Base-by-base conservation (phyloP, 2,888 invertebrate genomes). In the Subacronicta megacephala region DNA sequence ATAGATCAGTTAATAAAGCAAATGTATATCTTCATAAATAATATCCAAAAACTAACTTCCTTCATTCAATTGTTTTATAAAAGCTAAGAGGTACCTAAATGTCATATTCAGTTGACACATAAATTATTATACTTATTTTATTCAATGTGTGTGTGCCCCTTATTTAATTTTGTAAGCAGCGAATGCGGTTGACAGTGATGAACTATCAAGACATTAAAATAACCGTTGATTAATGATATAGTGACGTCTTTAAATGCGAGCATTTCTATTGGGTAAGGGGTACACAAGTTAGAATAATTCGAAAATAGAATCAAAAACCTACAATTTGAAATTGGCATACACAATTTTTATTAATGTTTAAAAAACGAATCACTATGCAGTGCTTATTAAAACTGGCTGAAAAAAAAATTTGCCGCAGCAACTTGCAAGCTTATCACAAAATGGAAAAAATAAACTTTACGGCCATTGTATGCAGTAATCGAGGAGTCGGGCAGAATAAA, bases 401-500 rank as follows among this genome's bases (percentile, higher is more conserved):
- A 37, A 49, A 44, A 43, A 51, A 68, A 51, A 56, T 44, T 54
- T 57, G 44, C 40, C 15, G 33, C 18, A 29, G 69, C 42, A 51
- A 51, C 44, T 52, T 58, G 71, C 70, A 49, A 63, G 71, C 58
- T 67, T 67, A 65, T 66, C 58, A 64, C 65, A 62, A 70, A 65
- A 72, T 62, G 49, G 43, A 57, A 63, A 67, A 72, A 75, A 59
- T 63, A 61, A 64, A 59, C n/a, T 69, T 44, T 44, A 63, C 36
- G 2, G 41, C 59, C 69, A 74, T 78, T 74, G 72, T 76, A 44
- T 46, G 60, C 63, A 49, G 65, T 61, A 63, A 62, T 64, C 42
- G 62, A 67, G 62, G 46, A 52, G 60, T 38, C 44, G 72, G 55
- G 51, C 18, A 51, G 68, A 75, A 72, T 78, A 75, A 66, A 77